phyloP scores from a whole-genome alignment of 2,888 invertebrate genomes.

The Amphimallon solstitiale region DNA sequence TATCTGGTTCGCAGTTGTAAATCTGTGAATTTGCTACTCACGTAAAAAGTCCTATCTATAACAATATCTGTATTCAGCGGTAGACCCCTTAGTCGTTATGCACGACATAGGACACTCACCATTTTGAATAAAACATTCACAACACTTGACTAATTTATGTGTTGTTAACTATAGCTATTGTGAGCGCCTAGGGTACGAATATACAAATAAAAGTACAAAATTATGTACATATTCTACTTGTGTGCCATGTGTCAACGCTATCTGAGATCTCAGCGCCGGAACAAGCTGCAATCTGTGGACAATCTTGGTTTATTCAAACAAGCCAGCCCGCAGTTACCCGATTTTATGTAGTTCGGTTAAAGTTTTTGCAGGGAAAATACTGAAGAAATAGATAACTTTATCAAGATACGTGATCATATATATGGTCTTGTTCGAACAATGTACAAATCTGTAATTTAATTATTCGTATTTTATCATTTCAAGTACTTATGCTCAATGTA shows the following conservation, averaged over 20 bases:
- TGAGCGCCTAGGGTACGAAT: slow-evolving; percentile 55
- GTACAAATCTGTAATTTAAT: no score
- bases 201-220: slow-evolving; percentile 57
- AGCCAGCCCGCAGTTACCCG: neutral
- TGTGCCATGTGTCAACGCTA: slow-evolving; percentile 56
- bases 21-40: slow-evolving; percentile 39
- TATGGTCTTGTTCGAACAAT: no score
- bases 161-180: slow-evolving; percentile 58
- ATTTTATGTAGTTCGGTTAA: slow-evolving; percentile 16
- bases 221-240: slow-evolving; percentile 58
- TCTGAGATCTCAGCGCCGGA: slow-evolving; percentile 55
- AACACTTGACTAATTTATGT: slow-evolving; percentile 55
- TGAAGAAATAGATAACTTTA: slow-evolving; percentile 10
- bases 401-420: no score
- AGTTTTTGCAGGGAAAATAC: slow-evolving; percentile 15
- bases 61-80: slow-evolving; percentile 48
- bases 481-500: no score
- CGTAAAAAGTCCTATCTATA: slow-evolving; percentile 47
- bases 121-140: slow-evolving; percentile 56
- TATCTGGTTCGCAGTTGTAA: slow-evolving; percentile 36
- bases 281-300: slow-evolving; percentile 52
- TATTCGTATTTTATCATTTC: no score
- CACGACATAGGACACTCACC: slow-evolving; percentile 43
- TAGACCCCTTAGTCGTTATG: slow-evolving; percentile 42
- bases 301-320: no score